Base-by-base conservation (phyloP, 2,888 invertebrate genomes). In the Cataglyphis livida region DNA sequence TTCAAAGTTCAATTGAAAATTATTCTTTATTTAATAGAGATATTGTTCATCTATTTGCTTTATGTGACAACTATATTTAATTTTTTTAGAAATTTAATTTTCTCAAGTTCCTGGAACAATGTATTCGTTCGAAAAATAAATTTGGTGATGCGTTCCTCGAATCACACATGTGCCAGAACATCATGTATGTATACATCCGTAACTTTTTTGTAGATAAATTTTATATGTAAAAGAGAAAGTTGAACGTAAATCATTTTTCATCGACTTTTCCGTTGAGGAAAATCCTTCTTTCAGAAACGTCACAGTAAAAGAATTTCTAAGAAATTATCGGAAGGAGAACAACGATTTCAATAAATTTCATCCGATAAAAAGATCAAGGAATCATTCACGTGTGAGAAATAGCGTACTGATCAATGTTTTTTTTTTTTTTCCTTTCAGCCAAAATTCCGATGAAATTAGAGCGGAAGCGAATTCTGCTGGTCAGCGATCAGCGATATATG, bases 341-440 rank as follows among this genome's bases (percentile, higher is more conserved):
- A 48, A 44, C 18, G n/a, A 35, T 12, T 25, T 32, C 18, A 18
- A 70, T 15, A 59, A 78, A 59, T 48, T n/a, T 25, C 35, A 82
- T 81, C 10, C 51, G 70, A 70, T 65, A 82, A 84, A 44, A 57
- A 61, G 82, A 79, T 84, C 86, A 86, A 86, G 76, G 64, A 87
- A 61, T 65, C 18, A 65, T 2, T 12, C 15, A 66, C 15, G 21
- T 7, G 28, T 59, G n/a, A 78, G 21, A 32, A 79, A 51, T 61
- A 68, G 18, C 21, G 21, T 65, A 12, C 18, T 18, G 10, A 3
- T 3, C 61, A 48, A 54, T 76, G 7, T 66, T 65, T 68, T 54
- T 65, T 68, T 54, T 54, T 54, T 75, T 75, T 54, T 38, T 38
- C 2, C 12, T 41, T 41, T 41, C 64, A 41, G 35, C 12, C 25